Evolutionary conservation across 2,888 invertebrate genomes (phyloP).

Genomic region (Agrilus cyanescens): DNA sequence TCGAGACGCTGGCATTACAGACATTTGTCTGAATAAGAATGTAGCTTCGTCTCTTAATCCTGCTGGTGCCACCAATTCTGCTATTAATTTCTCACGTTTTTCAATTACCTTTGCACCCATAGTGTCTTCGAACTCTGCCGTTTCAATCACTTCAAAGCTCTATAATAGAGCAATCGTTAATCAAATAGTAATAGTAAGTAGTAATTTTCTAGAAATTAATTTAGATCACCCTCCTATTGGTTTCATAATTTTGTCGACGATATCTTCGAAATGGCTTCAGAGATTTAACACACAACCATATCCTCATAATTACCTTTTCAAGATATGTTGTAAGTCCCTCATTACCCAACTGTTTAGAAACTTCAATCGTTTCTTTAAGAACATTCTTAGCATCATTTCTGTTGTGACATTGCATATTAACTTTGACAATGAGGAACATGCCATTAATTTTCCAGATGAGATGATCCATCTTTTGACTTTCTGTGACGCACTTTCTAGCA

Average conservation of each 20-base stretch:
- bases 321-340: constrained; percentile 27
- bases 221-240: too few species aligned
- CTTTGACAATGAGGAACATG: constrained; percentile 32
- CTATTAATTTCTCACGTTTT: constrained; percentile 34
- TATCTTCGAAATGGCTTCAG: constrained; percentile 29
- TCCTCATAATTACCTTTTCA: constrained; percentile 17
- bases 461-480: constrained; percentile 25
- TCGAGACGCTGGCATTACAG: constrained; percentile 34
- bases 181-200: too few species aligned
- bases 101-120: constrained; percentile 29
- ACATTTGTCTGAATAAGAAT: constrained; percentile 36
- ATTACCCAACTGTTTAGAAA: constrained; percentile 29
- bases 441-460: constrained; percentile 36
- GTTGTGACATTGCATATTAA: constrained; percentile 36
- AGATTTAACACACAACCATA: constrained; percentile 24
- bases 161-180: constrained; percentile 21
- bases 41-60: constrained; percentile 34
- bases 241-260: too few species aligned
- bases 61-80: constrained; percentile 31
- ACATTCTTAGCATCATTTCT: constrained; percentile 38
- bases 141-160: constrained; percentile 30
- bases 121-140: constrained; percentile 31
- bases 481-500: constrained; percentile 29
- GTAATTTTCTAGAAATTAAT: too few species aligned
- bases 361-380: constrained; percentile 21